These are phyloP conservation scores for Catharus fuscescens DNA, from an alignment of 2,113 vertebrate species.

Conservation along the genomic window DNA sequence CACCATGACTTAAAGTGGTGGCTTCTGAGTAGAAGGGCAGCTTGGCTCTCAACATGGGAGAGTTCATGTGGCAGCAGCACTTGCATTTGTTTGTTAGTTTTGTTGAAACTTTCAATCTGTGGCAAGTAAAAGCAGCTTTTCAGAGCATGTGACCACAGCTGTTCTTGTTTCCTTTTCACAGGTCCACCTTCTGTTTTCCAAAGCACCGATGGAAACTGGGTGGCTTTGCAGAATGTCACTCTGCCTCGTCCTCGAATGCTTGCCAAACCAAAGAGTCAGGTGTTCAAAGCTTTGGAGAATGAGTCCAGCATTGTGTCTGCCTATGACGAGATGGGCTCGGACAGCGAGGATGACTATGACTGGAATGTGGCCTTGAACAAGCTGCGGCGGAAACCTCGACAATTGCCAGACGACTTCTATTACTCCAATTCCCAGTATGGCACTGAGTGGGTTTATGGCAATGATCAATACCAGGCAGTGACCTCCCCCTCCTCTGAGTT, in stretches of 20 bases:
- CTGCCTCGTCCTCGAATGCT: slow-evolving; percentile 82
- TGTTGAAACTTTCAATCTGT: neutral
- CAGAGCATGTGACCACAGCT: neutral
- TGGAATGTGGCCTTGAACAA: slow-evolving; percentile 75
- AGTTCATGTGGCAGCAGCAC: neutral
- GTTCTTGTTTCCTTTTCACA: neutral
- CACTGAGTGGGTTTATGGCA: slow-evolving; percentile 78
- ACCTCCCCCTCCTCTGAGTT: slow-evolving; percentile 83
- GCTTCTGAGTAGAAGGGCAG: neutral
- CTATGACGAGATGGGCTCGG: slow-evolving; percentile 87
- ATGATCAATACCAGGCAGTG: slow-evolving; percentile 71
- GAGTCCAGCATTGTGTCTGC: slow-evolving; percentile 86
- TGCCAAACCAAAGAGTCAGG: slow-evolving; percentile 84
- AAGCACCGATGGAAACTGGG: slow-evolving; percentile 94
- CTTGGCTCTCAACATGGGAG: neutral
- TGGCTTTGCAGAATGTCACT: slow-evolving; percentile 83
- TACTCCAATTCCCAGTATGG: slow-evolving; percentile 78
- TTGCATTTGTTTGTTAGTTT: neutral
- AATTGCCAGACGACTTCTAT: slow-evolving; percentile 77
- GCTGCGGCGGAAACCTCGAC: slow-evolving; percentile 64
- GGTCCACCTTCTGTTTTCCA: slow-evolving; percentile 80
- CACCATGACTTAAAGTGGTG: neutral
- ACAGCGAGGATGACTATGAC: slow-evolving; percentile 82
- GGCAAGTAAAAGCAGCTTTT: neutral
- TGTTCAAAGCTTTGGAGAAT: slow-evolving; percentile 84